These are phyloP conservation scores for Drosophila pectinifera DNA, from an alignment of 1,140 invertebrate genomes.

Conservation along the genomic window DNA sequence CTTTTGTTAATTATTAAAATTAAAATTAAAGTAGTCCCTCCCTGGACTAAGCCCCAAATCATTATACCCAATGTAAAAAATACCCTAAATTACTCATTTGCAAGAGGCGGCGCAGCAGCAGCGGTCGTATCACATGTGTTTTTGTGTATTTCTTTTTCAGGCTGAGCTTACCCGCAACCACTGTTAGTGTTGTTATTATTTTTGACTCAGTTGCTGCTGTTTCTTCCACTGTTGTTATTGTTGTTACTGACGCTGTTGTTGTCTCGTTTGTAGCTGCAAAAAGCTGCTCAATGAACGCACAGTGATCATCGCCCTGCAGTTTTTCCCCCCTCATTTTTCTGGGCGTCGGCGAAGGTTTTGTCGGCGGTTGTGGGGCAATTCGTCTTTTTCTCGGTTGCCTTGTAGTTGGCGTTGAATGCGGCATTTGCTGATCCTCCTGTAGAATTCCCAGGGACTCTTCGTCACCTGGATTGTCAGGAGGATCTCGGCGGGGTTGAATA, in stretches of 20 bases:
- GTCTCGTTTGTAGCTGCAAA: slow-evolving; percentile 24
- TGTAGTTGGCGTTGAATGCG: slow-evolving; percentile 2
- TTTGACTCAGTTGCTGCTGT: no score
- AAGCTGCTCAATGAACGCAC: slow-evolving; percentile 46
- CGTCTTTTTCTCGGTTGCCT: slow-evolving; percentile 42
- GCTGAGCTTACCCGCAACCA: slow-evolving; percentile 38
- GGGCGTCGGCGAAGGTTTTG: slow-evolving; percentile 15
- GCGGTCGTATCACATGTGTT: slow-evolving; percentile 14
- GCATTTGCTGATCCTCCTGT: neutral
- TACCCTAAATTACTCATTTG: neutral
- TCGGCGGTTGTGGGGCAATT: slow-evolving; percentile 20
- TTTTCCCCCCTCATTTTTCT: slow-evolving; percentile 1
- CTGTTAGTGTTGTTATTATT: neutral
- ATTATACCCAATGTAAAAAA: neutral
- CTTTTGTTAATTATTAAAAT: no score
- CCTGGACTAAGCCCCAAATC: no score
- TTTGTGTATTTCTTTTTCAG: slow-evolving; percentile 1
- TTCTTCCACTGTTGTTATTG: neutral
- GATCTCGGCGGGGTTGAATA: neutral
- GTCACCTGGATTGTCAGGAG: neutral
- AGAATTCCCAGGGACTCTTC: slow-evolving; percentile 11
- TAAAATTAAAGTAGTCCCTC: no score
- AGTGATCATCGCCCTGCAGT: slow-evolving; percentile 22
- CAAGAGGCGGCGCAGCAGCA: slow-evolving; percentile 14
- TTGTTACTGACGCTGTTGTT: neutral